Base-by-base conservation (phyloP, 2,113 vertebrate species). In the Catharus bicknelli region DNA sequence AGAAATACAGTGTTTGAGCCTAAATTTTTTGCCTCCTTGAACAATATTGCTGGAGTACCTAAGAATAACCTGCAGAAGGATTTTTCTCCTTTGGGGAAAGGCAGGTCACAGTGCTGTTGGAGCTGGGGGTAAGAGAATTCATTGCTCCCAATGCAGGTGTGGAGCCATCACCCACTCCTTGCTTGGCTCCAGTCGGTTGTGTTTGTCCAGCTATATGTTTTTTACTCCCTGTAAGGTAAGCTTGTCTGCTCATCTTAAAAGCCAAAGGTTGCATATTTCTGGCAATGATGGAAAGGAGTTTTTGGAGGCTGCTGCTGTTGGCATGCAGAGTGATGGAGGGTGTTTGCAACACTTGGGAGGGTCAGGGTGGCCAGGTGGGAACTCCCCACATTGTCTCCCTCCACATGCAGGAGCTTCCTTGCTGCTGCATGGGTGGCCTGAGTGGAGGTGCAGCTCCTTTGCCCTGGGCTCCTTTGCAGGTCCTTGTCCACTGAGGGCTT, bases 281-380 rank as follows among this genome's bases (percentile, higher is more conserved):
- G 55, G 4, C 14, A 77, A 12, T 26, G 58, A n/a, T 5, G 10
- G 32, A 53, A 47, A 34, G 27, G 36, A 23, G 10, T 25, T 59
- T 84, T 86, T 50, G 19, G 61, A 78, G 25, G 25, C 30, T 19
- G 22, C 6, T 57, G 34, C 22, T 5, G 0, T 36, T 50, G 67
- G 10, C 42, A 14, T 0, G 2, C 11, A 25, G 32, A 51, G 40
- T 18, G 47, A 45, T 0, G 2, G 8, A 47, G 15, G 10, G 11
- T 12, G n/a, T 16, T 18, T 63, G 51, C 30, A 45, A 2, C 2
- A 0, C 13, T 14, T 8, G 15, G 25, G 16, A 32, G 10, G 20
- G 8, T 53, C 38, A 30, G 38, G 17, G 26, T 67, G 36, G n/a
- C 51, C 26, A 7, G 16, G 6, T 51, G 19, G 16, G 13, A 34